Evolutionary conservation across 2,113 vertebrate genomes (phyloP).

Genomic region (Atractosteus spatula): DNA sequence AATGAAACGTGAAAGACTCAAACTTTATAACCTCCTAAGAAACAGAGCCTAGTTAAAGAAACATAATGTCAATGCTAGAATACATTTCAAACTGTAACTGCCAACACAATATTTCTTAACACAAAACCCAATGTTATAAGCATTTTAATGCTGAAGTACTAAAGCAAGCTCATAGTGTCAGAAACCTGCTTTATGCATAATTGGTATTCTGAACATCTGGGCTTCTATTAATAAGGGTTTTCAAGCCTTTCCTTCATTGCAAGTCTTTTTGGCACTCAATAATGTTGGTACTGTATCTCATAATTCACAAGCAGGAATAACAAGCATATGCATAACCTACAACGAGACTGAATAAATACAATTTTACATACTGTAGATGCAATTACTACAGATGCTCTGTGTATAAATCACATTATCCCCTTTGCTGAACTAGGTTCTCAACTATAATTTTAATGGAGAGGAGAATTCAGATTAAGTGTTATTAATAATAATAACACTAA

Average conservation of each 20-base stretch:
- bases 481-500: too few relatives aligned
- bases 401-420: too few relatives aligned
- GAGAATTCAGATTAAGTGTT: too few relatives aligned
- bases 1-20: neutral
- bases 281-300: neutral
- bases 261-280: neutral
- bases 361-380: too few relatives aligned
- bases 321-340: too few relatives aligned
- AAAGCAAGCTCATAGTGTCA: conserved; percentile 1
- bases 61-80: neutral
- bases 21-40: neutral
- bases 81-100: conserved; percentile 2
- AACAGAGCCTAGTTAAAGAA: neutral
- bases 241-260: too few relatives aligned
- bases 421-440: too few relatives aligned
- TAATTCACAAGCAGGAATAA: too few relatives aligned
- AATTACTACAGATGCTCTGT: too few relatives aligned
- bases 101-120: neutral
- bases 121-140: neutral
- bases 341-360: too few relatives aligned
- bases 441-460: too few relatives aligned
- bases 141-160: neutral
- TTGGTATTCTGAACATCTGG: neutral
- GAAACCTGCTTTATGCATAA: neutral
- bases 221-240: neutral